Conservation (phyloP, 2,888 invertebrate genomes). For the Eupithecia subumbrata region DNA sequence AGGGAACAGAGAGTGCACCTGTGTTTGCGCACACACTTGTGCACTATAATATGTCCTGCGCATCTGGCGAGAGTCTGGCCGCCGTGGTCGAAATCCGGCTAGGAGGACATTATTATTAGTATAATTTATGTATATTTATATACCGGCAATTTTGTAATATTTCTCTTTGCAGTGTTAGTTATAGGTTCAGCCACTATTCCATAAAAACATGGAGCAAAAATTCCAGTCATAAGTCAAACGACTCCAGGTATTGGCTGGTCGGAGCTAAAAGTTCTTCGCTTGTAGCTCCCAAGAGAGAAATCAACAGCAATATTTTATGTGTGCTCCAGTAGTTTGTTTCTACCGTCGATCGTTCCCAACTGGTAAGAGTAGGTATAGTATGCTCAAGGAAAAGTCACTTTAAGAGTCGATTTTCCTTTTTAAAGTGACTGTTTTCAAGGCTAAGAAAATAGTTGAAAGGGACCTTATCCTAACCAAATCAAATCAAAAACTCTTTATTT, state of each 20-base stretch:
- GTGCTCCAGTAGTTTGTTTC: slow-evolving; percentile 26
- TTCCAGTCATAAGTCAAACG: slow-evolving; percentile 6
- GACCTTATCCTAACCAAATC: too few species aligned
- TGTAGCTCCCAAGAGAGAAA: slow-evolving; percentile 30
- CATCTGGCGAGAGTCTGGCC: too few species aligned
- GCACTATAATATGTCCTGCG: too few species aligned
- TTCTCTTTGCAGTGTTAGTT: not conserved
- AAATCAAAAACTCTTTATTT: too few species aligned
- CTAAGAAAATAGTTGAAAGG: too few species aligned
- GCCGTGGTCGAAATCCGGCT: too few species aligned
- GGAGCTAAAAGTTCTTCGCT: slow-evolving; percentile 15
- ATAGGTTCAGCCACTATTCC: not conserved
- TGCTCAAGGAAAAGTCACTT: not conserved
- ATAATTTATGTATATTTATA: too few species aligned
- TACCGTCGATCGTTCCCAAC: not conserved
- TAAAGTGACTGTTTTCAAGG: too few species aligned
- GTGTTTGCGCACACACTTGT: too few species aligned
- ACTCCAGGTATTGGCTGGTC: slow-evolving; percentile 7
- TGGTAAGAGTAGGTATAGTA: not conserved
- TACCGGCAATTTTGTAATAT: not conserved
- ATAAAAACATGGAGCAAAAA: not conserved
- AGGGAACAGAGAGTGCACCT: too few species aligned
- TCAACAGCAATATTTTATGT: slow-evolving; percentile 38
- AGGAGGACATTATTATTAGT: too few species aligned
- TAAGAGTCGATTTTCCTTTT: not conserved